Evolutionary conservation across 2,888 invertebrate genomes (phyloP).

Genomic region (Tortricodes alternella): DNA sequence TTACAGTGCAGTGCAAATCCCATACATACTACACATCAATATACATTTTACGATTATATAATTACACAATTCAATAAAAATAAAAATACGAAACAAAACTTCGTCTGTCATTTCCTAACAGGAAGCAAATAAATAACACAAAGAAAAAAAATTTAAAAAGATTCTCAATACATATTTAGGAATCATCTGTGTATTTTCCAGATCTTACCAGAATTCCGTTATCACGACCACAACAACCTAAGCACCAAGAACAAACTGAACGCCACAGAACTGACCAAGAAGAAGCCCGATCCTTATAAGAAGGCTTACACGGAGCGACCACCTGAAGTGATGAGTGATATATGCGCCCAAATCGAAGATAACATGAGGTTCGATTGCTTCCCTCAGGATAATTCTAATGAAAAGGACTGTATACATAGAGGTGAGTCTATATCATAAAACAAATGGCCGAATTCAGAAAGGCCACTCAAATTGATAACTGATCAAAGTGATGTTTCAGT

Average conservation of each 20-base stretch:
- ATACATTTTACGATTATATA: too few relatives aligned
- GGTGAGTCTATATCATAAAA: constrained; percentile 49
- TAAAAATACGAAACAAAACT: too few relatives aligned
- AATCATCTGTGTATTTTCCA: constrained; percentile 32
- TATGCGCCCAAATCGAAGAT: constrained; percentile 74
- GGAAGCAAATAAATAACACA: neutral
- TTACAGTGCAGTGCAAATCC: too few relatives aligned
- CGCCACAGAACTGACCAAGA: constrained; percentile 47
- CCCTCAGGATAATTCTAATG: constrained; percentile 80
- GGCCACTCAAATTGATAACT: too few relatives aligned
- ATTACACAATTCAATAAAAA: too few relatives aligned
- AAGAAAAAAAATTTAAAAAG: neutral
- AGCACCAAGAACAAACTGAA: constrained; percentile 75
- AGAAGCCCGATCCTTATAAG: constrained; percentile 53
- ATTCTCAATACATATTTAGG: neutral
- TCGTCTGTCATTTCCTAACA: too few relatives aligned
- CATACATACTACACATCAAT: too few relatives aligned
- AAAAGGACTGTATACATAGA: constrained; percentile 82
- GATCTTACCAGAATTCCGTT: constrained; percentile 65
- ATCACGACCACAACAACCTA: constrained; percentile 78
- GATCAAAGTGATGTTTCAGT: too few relatives aligned
- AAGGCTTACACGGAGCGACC: constrained; percentile 57
- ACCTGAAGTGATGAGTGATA: constrained; percentile 52
- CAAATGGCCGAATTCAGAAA: too few relatives aligned
- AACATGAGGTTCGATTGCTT: constrained; percentile 86